Evolutionary conservation across 2,888 invertebrate genomes (phyloP), one percentile per base, ranked within the genome.

Genomic region (Callosobruchus maculatus): DNA sequence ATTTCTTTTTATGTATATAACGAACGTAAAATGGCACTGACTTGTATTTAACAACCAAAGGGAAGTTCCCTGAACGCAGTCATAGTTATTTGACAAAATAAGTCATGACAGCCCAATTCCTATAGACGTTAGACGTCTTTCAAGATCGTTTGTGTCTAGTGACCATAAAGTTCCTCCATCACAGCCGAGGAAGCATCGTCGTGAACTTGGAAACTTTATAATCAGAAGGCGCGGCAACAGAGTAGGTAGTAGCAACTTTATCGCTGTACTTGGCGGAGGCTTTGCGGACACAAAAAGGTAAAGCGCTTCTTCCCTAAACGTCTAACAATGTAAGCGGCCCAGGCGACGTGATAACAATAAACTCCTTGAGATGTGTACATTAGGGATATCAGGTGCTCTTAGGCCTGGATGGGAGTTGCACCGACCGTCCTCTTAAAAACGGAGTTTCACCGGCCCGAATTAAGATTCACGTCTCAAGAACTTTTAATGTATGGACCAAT

Each of bases 311-410:
- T 79, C 78, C 80, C 78, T 81, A 80, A 81, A 80, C 79, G 79
- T 77, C 76, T 76, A 79, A 80, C 80, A 80, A 79, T 80, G 78
- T 79, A 77, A 78, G 75, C 78, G n/a, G n/a, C n/a, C n/a, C n/a
- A n/a, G n/a, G n/a, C n/a, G n/a, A n/a, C n/a, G 78, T 80, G 26
- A 78, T 78, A 77, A 81, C 77, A 80, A 80, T 80, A 81, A 82
- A 81, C 80, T 80, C 77, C 80, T 81, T 81, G 80, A 80, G 80
- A 81, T 79, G 79, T 79, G 79, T 82, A 78, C 82, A 82, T 82
- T 82, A 82, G 81, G 82, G 81, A 82, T 3, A 49, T 80, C 82
- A 82, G 82, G 82, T 82, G 82, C 77, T 73, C 75, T 69, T 75
- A 75, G 76, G n/a, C n/a, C 77, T 78, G 75, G 49, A 49, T 49